Base-by-base conservation (phyloP, 2,888 invertebrate species). In the Diadromus collaris region DNA sequence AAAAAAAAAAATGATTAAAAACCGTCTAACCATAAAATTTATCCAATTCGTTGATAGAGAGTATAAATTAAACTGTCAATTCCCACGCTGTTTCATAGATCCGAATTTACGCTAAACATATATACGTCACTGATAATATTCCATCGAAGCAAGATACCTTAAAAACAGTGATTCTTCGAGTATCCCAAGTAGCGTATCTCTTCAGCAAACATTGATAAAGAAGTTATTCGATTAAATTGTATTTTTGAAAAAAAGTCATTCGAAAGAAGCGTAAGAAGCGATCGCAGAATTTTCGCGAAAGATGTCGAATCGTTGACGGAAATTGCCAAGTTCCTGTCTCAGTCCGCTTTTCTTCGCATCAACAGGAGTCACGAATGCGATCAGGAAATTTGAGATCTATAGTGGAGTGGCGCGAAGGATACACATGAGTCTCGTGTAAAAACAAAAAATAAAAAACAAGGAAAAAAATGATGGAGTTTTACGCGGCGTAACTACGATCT, bases 401-500 rank as follows among this genome's bases (percentile, higher is more conserved):
- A 46, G 65, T 69, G 61, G 46, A 61, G 51, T 72, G 71, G 71
- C 72, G 72, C 60, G 68, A 72, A 56, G 63, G 76, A 76, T 70
- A 61, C 63, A 32, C 32, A 27, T 48, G 46, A 60, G 56, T 56
- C 46, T 41, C 10, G 58, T 38, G 63, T 56, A 56, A 56, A 67
- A 69, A 41, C 16, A 70, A 61, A 38, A 10, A 44, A 74, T 34
- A 19, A 67, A 56, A 19, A 54, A 34, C 16, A 71, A 60, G 38
- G 13, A 58, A 65, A 56, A 21, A 73, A 46, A 34, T 32, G 77
- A 76, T 38, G 29, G 65, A 70, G 56, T 68, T 60, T 48, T 67
- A 48, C 34, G 63, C 63, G 78, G 72, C 73, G 76, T 75, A 76
- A 70, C 41, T 65, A 56, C 77, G 79, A 83, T 86, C 82, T 85